These are phyloP conservation scores for Plectropomus leopardus DNA, from an alignment of 2,113 vertebrate genomes.

Conservation along the genomic window DNA sequence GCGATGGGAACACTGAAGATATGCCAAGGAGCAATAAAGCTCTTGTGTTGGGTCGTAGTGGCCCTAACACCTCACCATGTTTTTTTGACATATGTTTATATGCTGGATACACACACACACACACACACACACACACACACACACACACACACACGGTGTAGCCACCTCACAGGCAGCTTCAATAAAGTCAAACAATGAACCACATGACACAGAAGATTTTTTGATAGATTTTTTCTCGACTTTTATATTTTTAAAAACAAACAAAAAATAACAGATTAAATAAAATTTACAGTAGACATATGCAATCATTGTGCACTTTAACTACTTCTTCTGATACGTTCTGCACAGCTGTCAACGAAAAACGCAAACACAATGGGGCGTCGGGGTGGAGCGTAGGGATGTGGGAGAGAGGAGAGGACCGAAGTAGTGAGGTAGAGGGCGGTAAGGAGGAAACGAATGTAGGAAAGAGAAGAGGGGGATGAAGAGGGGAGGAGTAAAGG, in stretches of 20 bases:
- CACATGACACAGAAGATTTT: constrained; percentile 57
- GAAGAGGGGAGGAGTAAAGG: constrained; percentile 61
- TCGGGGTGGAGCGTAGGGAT: constrained; percentile 29
- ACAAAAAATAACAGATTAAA: constrained; percentile 89
- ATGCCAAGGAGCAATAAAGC: no score
- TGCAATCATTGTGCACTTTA: constrained; percentile 89
- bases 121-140: no score
- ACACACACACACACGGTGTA: no score
- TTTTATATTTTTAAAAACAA: constrained; percentile 92
- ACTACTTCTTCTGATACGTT: constrained; percentile 88
- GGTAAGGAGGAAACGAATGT: constrained; percentile 64
- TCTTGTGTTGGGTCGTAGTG: no score
- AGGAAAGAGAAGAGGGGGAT: constrained; percentile 51
- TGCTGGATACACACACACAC: no score
- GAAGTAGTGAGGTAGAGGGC: constrained; percentile 85
- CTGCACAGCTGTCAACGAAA: constrained; percentile 86
- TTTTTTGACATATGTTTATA: no score
- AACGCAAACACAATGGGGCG: constrained; percentile 82
- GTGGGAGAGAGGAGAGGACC: constrained; percentile 73
- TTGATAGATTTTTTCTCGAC: constrained; percentile 80
- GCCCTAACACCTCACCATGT: no score
- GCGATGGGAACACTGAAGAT: no score
- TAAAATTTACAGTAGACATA: constrained; percentile 91
- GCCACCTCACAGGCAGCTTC: neutral
- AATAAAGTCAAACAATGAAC: constrained; percentile 50